Percentiles rank a stretch among this genome's conserved stretches.
phyloP scores from a whole-genome alignment of 2,888 invertebrate genomes.

The Hetaerina titia region DNA sequence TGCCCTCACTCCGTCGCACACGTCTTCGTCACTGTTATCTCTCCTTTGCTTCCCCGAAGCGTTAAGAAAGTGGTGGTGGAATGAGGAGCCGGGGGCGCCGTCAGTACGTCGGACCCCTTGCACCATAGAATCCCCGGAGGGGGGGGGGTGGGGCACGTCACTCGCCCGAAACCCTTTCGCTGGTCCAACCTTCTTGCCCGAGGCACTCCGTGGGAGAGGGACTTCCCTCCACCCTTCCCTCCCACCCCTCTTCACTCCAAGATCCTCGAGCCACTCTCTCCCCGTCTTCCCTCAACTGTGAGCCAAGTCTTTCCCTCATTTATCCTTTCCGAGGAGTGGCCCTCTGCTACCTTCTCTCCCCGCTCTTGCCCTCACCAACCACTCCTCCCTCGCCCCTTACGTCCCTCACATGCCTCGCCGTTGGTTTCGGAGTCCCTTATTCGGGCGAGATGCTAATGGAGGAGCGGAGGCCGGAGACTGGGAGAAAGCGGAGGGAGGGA shows the following conservation, averaged over 20 bases:
- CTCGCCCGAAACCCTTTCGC: not conserved
- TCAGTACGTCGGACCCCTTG: not conserved
- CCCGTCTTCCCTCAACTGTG: not conserved
- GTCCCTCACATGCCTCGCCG: not conserved
- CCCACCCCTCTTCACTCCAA: not conserved
- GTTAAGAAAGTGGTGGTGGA: not conserved
- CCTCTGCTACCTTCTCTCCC: not conserved
- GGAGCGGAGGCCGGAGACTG: not conserved
- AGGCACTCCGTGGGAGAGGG: not conserved
- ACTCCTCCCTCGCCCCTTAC: not conserved
- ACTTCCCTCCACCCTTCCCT: not conserved
- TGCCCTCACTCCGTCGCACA: no score
- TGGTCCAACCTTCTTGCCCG: not conserved
- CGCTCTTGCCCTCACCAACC: not conserved
- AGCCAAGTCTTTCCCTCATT: not conserved
- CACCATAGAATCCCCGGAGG: not conserved
- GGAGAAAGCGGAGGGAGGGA: not conserved
- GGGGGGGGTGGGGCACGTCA: not conserved
- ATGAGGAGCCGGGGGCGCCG: not conserved
- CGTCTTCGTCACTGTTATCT: no score
- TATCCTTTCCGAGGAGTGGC: not conserved
- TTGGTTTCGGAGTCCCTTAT: not conserved
- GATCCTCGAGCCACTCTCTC: not conserved
- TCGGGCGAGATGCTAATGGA: constrained; percentile 52
- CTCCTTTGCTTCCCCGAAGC: not conserved